These are phyloP conservation scores for Diplazon laetatorius DNA, from an alignment of 2,888 invertebrate species.

Conservation along the genomic window DNA sequence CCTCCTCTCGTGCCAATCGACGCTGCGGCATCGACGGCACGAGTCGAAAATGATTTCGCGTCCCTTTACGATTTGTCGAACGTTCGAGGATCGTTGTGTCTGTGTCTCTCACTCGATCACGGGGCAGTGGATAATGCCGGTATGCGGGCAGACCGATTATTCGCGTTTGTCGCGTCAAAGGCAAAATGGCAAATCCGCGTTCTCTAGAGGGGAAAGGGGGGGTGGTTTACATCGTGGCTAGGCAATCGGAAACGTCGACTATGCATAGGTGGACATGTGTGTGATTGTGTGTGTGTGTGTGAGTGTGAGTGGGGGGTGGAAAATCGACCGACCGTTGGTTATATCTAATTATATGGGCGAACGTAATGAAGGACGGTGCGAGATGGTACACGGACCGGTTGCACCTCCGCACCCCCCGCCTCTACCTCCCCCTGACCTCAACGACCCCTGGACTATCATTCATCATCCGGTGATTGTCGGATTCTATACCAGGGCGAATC, in stretches of 20 bases:
- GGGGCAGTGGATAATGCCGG: not conserved
- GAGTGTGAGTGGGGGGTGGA: no score
- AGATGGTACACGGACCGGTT: conserved; percentile 44
- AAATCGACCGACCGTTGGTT: conserved; percentile 66
- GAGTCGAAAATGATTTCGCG: conserved; percentile 43
- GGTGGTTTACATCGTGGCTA: conserved; percentile 34
- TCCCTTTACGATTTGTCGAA: not conserved
- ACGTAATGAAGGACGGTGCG: conserved; percentile 72
- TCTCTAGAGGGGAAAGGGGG: not conserved
- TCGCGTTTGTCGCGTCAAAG: conserved; percentile 39
- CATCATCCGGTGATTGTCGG: conserved; percentile 75
- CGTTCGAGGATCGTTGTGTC: no score
- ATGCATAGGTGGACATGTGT: conserved; percentile 5
- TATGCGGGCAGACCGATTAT: conserved; percentile 3
- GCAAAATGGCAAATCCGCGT: conserved; percentile 34
- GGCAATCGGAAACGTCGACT: conserved; percentile 45
- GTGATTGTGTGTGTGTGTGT: no score
- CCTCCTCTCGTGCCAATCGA: conserved; percentile 32
- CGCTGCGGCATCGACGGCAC: no score
- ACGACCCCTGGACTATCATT: conserved; percentile 70
- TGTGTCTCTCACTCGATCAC: conserved; percentile 20
- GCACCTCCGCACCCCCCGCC: conserved; percentile 40
- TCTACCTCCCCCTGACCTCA: no score
- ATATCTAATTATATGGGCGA: conserved; percentile 74
- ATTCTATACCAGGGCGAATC: conserved; percentile 76